Percentiles rank a stretch among this genome's conserved stretches.
Evolutionary conservation across 35 echinoderm and acorn worm genomes (phyloP).

Genomic region (Holothuria glaberrima): DNA sequence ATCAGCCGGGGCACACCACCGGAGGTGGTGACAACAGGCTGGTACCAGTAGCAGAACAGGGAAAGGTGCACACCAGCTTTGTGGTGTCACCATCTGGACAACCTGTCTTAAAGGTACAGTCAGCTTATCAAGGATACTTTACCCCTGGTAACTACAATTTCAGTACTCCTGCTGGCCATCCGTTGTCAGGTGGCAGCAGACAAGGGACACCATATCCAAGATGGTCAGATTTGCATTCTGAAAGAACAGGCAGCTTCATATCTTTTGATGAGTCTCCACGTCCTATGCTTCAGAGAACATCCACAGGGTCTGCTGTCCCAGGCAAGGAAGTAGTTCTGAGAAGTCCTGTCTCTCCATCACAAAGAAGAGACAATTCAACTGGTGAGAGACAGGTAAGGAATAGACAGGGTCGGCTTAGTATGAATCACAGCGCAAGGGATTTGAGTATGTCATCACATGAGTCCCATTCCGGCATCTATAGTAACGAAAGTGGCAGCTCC

Average conservation of each 20-base stretch:
- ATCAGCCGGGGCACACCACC: background rate
- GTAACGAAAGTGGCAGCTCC: background rate
- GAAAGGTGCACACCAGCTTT: background rate
- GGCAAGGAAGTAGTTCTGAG: background rate
- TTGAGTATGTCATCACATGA: background rate
- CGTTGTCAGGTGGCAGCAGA: background rate
- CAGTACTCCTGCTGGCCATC: background rate
- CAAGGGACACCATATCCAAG: background rate
- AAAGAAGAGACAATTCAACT: background rate
- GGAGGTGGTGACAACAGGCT: background rate
- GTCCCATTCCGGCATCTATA: background rate
- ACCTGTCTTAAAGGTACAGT: background rate
- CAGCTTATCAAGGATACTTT: constrained; percentile 14
- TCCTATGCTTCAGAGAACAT: background rate
- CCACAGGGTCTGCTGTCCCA: background rate
- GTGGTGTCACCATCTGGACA: constrained; percentile 14
- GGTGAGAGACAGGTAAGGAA: background rate
- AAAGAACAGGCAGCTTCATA: constrained; percentile 32
- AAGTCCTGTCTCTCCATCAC: background rate
- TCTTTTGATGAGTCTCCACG: background rate
- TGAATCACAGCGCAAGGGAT: background rate
- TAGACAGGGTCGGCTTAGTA: background rate
- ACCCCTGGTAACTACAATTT: background rate
- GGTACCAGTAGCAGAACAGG: constrained; percentile 1
- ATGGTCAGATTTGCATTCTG: background rate